A percentile compares a stretch with the other conserved stretches of the same genome.
Conservation (phyloP, 2,888 invertebrate genomes). For the Trichopria drosophilae region DNA sequence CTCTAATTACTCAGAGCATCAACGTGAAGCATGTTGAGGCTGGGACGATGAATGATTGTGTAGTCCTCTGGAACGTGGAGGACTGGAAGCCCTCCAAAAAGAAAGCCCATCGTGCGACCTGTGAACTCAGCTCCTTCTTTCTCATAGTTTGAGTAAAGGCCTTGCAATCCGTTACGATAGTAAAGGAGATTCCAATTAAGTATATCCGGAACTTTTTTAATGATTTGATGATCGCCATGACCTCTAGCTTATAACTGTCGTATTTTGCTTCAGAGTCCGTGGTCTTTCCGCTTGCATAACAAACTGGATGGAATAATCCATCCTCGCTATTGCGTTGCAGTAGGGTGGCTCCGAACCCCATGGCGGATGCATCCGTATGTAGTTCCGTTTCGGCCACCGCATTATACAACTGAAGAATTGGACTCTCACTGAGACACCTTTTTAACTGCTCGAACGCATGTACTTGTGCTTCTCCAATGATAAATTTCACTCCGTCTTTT, state of each 20-base stretch:
- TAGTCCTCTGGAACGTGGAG: too few species aligned
- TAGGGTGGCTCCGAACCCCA: neutral
- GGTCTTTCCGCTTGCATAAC: neutral
- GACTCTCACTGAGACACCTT: neutral
- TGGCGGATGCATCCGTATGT: neutral
- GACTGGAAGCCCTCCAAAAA: too few species aligned
- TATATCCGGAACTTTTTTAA: constrained; percentile 15
- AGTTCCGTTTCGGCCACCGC: neutral
- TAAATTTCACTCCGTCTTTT: neutral
- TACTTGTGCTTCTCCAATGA: neutral
- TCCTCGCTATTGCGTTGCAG: neutral
- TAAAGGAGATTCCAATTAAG: constrained; percentile 6
- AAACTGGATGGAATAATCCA: neutral
- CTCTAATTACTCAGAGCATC: too few species aligned
- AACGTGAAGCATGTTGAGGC: too few species aligned
- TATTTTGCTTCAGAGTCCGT: neutral
- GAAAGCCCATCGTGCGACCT: too few species aligned
- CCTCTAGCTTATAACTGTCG: neutral
- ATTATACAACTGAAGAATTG: neutral
- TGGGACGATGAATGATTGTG: too few species aligned
- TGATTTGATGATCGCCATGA: constrained; percentile 18
- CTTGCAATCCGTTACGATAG: neutral
- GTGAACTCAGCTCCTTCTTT: too few species aligned
- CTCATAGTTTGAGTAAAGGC: too few species aligned
- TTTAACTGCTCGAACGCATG: neutral